Evolutionary conservation across 2,797 vertebrate species (phyloP), one percentile per base, ranked within the genome.

Genomic region (Tiaroga cobitis): DNA sequence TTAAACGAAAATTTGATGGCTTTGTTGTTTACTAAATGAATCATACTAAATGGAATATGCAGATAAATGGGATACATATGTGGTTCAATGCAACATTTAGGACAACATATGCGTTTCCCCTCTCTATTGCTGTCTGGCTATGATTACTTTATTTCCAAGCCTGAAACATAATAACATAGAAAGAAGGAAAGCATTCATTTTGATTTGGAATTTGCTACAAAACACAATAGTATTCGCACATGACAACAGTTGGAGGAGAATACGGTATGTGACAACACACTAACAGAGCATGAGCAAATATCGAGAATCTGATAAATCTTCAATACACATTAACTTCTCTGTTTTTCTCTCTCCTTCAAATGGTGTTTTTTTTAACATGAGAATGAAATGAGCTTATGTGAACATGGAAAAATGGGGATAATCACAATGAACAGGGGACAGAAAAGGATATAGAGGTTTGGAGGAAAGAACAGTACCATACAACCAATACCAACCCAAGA

Each of bases 401-500:
- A 83, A 76, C 88, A 91, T 92, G 88, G 91, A 88, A 91, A 89
- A n/a, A 81, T 89, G 82, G 92, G 91, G 67, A 89, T 41, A 65
- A 79, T 34, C 86, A 90, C 69, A 93, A 96, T 92, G 92, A 92
- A 89, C 93, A 90, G 93, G 88, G 89, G 86, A 94, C 68, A 93
- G 84, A 81, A 89, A 93, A 91, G 89, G 85, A 87, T 83, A 93
- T 89, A 93, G 63, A 86, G 80, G 88, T 77, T 82, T 90, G 11
- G 81, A 88, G 91, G 88, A 85, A 87, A 91, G 91, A 89, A 92
- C 89, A 70, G 89, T 91, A 93, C 90, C 92, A 94, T 93, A 80
- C 93, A 93, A 93, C 95, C 95, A 94, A 96, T 94, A 95, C 95
- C 94, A 96, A 95, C 95, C 97, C 96, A 97, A 97, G 97, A 97